These are phyloP conservation scores for Bombus sibiricus DNA, from an alignment of 1,140 invertebrate species.

Conservation along the genomic window DNA sequence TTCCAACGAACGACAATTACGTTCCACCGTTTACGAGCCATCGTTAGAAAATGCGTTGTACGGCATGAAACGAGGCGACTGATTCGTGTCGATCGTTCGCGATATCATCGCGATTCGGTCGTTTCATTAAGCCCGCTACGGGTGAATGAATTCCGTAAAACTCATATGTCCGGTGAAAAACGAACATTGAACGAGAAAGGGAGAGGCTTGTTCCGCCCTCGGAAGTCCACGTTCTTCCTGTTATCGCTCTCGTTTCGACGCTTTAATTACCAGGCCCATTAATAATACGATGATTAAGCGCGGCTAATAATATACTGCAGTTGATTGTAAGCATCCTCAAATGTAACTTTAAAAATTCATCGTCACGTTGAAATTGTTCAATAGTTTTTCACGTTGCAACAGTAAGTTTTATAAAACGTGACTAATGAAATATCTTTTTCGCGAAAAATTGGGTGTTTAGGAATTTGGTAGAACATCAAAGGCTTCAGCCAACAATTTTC, in stretches of 20 bases:
- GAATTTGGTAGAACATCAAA: background rate
- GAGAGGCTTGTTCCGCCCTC: background rate
- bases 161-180: background rate
- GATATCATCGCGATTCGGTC: background rate
- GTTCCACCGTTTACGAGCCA: constrained; percentile 3
- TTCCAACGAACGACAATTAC: background rate
- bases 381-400: background rate
- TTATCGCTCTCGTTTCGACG: background rate
- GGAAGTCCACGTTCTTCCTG: background rate
- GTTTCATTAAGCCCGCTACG: background rate
- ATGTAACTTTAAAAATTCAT: background rate
- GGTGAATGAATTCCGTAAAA: background rate
- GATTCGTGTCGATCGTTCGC: background rate
- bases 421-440: background rate
- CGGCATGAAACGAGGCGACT: constrained; percentile 8
- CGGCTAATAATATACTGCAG: background rate
- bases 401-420: too few species aligned
- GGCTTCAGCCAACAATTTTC: background rate
- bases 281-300: background rate
- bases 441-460: background rate
- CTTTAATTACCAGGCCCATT: background rate
- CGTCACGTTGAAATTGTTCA: background rate
- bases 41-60: background rate
- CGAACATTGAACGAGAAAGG: background rate
- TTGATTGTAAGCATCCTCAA: background rate